These are phyloP conservation scores for Solen grandis DNA, from an alignment of 1,140 invertebrate species.

Conservation along the genomic window DNA sequence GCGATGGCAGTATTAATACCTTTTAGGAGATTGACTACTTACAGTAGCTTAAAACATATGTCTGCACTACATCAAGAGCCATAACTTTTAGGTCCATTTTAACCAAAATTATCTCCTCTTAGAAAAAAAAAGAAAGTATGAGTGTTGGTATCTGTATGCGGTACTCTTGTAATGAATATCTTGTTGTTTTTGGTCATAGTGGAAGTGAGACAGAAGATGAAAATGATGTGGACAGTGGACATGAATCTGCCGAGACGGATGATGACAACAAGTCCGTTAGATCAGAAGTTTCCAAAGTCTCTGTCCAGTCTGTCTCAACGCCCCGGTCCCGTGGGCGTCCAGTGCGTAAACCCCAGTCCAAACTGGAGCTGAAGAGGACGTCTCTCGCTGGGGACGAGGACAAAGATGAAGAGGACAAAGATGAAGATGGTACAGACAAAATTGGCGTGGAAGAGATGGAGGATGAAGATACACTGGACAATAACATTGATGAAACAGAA, in stretches of 20 bases:
- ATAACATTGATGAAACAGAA: not conserved
- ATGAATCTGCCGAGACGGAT: constrained; percentile 16
- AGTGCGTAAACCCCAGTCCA: not conserved
- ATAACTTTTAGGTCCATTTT: no score
- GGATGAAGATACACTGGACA: not conserved
- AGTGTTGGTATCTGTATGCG: no score
- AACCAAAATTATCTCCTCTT: no score
- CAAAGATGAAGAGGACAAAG: constrained; percentile 39
- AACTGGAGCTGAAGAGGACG: constrained; percentile 36
- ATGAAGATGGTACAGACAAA: not conserved
- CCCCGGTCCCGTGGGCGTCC: not conserved
- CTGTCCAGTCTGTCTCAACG: not conserved
- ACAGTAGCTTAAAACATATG: no score
- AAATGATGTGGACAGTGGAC: constrained; percentile 36
- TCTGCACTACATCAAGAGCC: no score
- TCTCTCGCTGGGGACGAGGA: constrained; percentile 31
- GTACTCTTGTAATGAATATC: not conserved
- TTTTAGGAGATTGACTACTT: no score
- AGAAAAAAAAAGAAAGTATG: no score
- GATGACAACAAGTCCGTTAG: not conserved
- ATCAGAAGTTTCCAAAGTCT: constrained; percentile 37
- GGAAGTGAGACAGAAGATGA: constrained; percentile 47
- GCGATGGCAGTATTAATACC: no score
- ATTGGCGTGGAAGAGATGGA: not conserved
- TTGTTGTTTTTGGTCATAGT: not conserved